Evolutionary conservation across 2,888 invertebrate species (phyloP).

Genomic region (Drosophila anomelani): DNA sequence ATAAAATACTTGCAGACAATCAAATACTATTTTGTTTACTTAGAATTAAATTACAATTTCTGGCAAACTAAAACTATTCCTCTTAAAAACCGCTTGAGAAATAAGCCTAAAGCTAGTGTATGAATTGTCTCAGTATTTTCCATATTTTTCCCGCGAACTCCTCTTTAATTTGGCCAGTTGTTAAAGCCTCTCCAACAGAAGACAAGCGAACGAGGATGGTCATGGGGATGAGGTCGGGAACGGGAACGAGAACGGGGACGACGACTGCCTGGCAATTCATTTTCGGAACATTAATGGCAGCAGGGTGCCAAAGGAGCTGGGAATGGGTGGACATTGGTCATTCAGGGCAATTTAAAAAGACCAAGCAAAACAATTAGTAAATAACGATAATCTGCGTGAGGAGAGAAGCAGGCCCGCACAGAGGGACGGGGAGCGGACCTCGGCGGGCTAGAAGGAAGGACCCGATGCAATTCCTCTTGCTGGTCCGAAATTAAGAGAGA

Average conservation of each 20-base stretch:
- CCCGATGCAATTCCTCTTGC: constrained; percentile 63
- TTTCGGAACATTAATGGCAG: constrained; percentile 48
- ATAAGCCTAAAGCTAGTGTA: not conserved
- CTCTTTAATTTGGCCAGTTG: constrained; percentile 17
- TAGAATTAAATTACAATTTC: not conserved
- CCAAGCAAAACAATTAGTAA: constrained; percentile 71
- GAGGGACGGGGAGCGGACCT: constrained; percentile 9
- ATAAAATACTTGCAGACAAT: not conserved
- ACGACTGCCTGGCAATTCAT: constrained; percentile 32
- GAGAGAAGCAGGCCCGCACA: constrained; percentile 42
- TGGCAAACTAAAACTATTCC: not conserved
- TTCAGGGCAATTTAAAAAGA: constrained; percentile 49
- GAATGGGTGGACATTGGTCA: constrained; percentile 43
- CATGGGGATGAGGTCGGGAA: too few species aligned
- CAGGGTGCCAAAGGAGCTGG: constrained; percentile 35
- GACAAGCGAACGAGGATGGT: constrained; percentile 3
- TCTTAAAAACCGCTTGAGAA: too few species aligned
- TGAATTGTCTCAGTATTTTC: not conserved
- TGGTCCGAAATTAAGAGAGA: constrained; percentile 3
- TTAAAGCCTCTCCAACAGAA: constrained; percentile 16
- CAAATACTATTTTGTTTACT: not conserved
- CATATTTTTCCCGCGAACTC: not conserved
- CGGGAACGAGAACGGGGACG: not conserved
- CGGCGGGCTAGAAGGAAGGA: constrained; percentile 52
- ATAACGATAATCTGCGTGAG: constrained; percentile 75